Evolutionary conservation across 1,140 invertebrate genomes (phyloP).

Genomic region (Eulimnadia texana): DNA sequence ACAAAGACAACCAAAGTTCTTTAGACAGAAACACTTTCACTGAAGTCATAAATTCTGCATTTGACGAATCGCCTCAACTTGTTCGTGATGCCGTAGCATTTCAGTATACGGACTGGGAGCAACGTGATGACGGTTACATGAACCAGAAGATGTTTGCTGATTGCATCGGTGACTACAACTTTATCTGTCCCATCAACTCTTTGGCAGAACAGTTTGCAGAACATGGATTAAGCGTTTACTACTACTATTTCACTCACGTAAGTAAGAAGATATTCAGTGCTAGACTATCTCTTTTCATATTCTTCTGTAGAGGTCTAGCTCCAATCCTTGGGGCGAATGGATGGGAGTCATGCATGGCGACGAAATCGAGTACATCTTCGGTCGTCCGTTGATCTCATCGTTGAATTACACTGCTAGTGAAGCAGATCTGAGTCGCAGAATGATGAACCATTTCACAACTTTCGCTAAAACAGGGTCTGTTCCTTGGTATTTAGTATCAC

Average conservation of each 20-base stretch:
- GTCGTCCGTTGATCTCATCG: conserved; percentile 72
- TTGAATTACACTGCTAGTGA: conserved; percentile 65
- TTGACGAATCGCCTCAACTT: conserved; percentile 64
- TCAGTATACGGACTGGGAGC: conserved; percentile 85
- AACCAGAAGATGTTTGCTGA: conserved; percentile 74
- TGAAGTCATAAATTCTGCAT: conserved; percentile 71
- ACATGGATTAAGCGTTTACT: conserved; percentile 67
- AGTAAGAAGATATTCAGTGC: conserved; percentile 25
- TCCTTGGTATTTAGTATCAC: not conserved
- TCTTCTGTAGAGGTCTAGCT: conserved; percentile 65
- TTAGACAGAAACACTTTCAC: conserved; percentile 66
- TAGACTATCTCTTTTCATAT: not conserved
- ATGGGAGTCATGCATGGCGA: conserved; percentile 95
- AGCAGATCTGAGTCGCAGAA: conserved; percentile 62
- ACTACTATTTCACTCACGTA: conserved; percentile 76
- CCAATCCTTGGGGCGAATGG: conserved; percentile 86
- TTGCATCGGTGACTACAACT: conserved; percentile 82
- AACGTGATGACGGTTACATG: conserved; percentile 57
- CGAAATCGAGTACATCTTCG: conserved; percentile 92
- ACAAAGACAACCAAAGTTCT: conserved; percentile 64
- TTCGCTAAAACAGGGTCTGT: conserved; percentile 63
- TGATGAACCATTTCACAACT: conserved; percentile 70
- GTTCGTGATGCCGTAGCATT: conserved; percentile 79
- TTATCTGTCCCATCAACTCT: conserved; percentile 80
- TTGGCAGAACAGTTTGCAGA: conserved; percentile 71